Conservation (phyloP, 2,113 vertebrate genomes). For the Pseudorhombus dupliciocellatus region DNA sequence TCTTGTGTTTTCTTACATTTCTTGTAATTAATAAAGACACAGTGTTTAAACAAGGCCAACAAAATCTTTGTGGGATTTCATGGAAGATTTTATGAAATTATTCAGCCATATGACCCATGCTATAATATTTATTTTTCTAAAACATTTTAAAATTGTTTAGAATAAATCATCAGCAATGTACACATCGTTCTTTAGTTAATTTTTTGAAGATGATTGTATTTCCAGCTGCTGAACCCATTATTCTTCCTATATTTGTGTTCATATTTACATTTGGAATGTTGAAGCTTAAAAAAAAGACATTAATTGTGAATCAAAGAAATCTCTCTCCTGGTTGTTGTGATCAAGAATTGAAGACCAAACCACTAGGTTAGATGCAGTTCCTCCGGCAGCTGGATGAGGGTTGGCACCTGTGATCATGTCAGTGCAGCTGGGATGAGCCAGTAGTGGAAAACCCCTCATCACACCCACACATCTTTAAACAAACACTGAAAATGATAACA, state of each 20-base stretch:
- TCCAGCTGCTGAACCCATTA: no score
- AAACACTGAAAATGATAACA: constrained; percentile 6
- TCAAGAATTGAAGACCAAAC: no score
- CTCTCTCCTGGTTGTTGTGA: no score
- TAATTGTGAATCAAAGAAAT: no score
- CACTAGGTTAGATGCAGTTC: no score
- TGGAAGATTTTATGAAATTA: not conserved
- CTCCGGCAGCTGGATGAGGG: no score
- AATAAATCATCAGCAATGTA: not conserved
- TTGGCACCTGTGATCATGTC: not conserved
- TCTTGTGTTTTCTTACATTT: constrained; percentile 14
- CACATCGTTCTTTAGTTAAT: not conserved
- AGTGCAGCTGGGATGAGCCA: not conserved
- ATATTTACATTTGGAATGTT: no score
- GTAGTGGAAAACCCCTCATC: not conserved
- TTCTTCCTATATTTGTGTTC: no score
- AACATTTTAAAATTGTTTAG: no score
- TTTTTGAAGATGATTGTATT: no score
- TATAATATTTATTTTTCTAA: not conserved
- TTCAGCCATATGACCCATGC: not conserved
- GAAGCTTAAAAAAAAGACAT: no score
- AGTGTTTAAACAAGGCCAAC: not conserved
- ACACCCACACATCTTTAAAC: constrained; percentile 3
- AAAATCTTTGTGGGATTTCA: constrained; percentile 1
- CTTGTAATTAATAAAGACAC: not conserved